phyloP scores from a whole-genome alignment of 2,888 invertebrate genomes.

The Synanthedon vespiformis region DNA sequence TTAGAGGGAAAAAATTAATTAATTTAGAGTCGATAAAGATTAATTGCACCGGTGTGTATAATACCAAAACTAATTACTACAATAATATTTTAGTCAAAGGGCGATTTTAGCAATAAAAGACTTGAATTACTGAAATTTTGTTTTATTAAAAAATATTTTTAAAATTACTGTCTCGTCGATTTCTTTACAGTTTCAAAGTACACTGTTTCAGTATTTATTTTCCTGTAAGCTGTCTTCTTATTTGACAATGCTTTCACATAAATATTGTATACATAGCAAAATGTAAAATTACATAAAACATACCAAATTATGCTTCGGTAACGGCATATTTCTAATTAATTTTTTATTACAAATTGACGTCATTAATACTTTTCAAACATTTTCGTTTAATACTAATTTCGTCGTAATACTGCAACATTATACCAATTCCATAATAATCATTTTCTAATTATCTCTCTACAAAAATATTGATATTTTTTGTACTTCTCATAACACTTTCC shows the following conservation, averaged over 20 bases:
- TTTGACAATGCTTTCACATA: no score
- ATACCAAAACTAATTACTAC: no score
- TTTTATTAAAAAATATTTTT: constrained; percentile 56
- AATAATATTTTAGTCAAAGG: no score
- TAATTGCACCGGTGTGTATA: no score
- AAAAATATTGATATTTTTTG: constrained; percentile 67
- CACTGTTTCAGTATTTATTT: no score
- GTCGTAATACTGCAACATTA: constrained; percentile 55
- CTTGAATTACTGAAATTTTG: constrained; percentile 37
- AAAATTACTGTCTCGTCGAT: constrained; percentile 42
- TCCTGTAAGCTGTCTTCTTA: no score
- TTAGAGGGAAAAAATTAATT: no score
- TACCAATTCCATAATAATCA: constrained; percentile 45
- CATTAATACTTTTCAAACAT: constrained; percentile 21
- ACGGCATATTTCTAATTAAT: constrained; percentile 24
- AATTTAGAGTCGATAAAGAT: no score
- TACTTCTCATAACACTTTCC: constrained; percentile 64
- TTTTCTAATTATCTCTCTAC: constrained; percentile 42
- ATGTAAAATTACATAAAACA: constrained; percentile 51
- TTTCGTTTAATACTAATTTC: constrained; percentile 43
- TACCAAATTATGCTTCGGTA: constrained; percentile 24
- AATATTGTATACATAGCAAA: constrained; percentile 12
- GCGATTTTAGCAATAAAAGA: constrained; percentile 11
- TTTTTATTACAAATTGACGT: constrained; percentile 34
- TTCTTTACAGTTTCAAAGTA: constrained; percentile 11